These are phyloP conservation scores for Pemphredon lugubris DNA, from an alignment of 2,888 invertebrate genomes.

Conservation along the genomic window DNA sequence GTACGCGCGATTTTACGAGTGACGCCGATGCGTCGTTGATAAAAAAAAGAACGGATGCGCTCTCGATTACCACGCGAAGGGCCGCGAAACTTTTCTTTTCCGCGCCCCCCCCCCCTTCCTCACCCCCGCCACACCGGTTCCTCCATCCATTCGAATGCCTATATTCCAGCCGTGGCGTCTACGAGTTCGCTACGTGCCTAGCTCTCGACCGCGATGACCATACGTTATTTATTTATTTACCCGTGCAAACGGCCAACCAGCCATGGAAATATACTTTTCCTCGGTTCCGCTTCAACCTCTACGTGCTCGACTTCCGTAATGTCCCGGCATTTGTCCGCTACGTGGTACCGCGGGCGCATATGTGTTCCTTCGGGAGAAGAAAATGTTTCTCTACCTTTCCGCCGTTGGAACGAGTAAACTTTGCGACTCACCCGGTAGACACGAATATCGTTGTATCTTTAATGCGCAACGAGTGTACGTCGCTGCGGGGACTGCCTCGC, in stretches of 20 bases:
- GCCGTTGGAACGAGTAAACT: too few relatives aligned
- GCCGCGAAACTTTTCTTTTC: background rate
- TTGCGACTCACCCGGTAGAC: too few relatives aligned
- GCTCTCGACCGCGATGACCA: conserved; percentile 60
- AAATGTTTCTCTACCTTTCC: background rate
- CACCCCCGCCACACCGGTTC: too few relatives aligned
- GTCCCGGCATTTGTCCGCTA: conserved; percentile 27
- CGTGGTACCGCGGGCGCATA: conserved; percentile 3
- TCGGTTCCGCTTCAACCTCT: conserved; percentile 51
- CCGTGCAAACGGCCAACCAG: conserved; percentile 39
- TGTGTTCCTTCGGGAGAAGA: too few relatives aligned
- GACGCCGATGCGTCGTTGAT: background rate
- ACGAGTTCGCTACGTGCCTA: conserved; percentile 30
- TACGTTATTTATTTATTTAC: conserved; percentile 74
- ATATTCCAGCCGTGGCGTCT: too few relatives aligned
- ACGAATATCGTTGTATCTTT: background rate
- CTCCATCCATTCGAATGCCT: too few relatives aligned
- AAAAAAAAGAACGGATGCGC: conserved; percentile 32
- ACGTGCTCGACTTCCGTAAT: conserved; percentile 75
- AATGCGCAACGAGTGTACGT: too few relatives aligned
- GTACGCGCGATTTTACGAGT: conserved; percentile 53
- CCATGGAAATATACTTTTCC: conserved; percentile 65
- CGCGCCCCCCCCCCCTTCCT: background rate
- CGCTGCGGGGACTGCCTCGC: too few relatives aligned
- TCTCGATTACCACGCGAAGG: background rate